phyloP scores from a whole-genome alignment of 2,113 vertebrate genomes.

The Australoheros scitulus region DNA sequence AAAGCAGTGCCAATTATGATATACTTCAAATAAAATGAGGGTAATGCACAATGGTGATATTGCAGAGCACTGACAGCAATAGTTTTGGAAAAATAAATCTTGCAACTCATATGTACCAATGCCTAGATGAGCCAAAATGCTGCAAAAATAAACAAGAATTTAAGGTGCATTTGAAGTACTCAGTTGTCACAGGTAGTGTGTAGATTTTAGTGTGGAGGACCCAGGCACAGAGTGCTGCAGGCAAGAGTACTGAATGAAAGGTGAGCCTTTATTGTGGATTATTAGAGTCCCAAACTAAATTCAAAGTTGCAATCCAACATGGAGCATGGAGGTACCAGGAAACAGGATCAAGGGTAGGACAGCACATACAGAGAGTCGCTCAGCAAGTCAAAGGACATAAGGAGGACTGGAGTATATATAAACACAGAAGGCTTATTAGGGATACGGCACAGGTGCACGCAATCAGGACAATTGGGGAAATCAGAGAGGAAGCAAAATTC shows the following conservation, averaged over 20 bases:
- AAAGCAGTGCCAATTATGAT: constrained; percentile 1
- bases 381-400: neutral
- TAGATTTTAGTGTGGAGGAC: neutral
- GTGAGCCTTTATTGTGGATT: neutral
- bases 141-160: neutral
- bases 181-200: neutral
- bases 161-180: neutral
- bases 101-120: neutral
- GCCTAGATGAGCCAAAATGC: neutral
- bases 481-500: neutral
- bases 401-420: neutral
- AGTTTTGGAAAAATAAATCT: neutral
- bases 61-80: constrained; percentile 3
- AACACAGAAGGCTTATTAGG: neutral
- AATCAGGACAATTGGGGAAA: neutral
- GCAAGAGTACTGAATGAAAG: neutral
- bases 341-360: neutral
- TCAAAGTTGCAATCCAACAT: neutral
- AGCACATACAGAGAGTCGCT: neutral
- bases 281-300: neutral
- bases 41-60: neutral
- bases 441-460: neutral
- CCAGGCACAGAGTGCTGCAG: neutral
- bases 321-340: neutral
- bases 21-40: neutral